Conservation (phyloP, 2,888 invertebrate genomes). For the Xestoiulus laeticollis region DNA sequence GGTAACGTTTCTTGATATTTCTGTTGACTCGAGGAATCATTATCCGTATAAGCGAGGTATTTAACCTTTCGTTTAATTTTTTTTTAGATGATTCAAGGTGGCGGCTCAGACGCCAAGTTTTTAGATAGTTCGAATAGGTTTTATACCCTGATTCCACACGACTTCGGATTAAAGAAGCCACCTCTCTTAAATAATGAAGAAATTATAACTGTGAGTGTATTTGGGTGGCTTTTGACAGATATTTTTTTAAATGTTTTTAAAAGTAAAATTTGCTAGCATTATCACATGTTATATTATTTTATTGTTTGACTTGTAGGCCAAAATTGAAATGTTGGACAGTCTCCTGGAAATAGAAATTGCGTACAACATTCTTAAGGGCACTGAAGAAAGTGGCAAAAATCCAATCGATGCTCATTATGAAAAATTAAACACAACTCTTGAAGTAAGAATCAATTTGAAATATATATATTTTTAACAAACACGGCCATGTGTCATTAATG, state of each 20-base stretch:
- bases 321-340: slow-evolving; percentile 88
- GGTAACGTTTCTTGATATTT: slow-evolving; percentile 50
- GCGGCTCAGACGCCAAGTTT: slow-evolving; percentile 67
- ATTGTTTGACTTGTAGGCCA: slow-evolving; percentile 63
- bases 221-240: no score
- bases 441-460: slow-evolving; percentile 60
- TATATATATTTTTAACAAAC: background rate
- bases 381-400: slow-evolving; percentile 66
- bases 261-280: no score
- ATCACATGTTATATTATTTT: background rate
- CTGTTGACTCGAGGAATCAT: background rate
- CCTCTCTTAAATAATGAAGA: slow-evolving; percentile 81
- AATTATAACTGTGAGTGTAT: slow-evolving; percentile 69
- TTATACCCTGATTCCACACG: slow-evolving; percentile 95
- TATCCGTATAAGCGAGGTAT: background rate
- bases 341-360: slow-evolving; percentile 95
- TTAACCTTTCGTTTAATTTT: no score
- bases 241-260: no score
- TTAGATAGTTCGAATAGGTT: slow-evolving; percentile 92
- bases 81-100: slow-evolving; percentile 61
- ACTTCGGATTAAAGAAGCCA: slow-evolving; percentile 85
- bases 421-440: slow-evolving; percentile 84
- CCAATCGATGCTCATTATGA: slow-evolving; percentile 87
- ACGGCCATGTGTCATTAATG: background rate
- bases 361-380: slow-evolving; percentile 80